Conservation (phyloP, 1,140 invertebrate species). For the Rhyacophila brunnea region DNA sequence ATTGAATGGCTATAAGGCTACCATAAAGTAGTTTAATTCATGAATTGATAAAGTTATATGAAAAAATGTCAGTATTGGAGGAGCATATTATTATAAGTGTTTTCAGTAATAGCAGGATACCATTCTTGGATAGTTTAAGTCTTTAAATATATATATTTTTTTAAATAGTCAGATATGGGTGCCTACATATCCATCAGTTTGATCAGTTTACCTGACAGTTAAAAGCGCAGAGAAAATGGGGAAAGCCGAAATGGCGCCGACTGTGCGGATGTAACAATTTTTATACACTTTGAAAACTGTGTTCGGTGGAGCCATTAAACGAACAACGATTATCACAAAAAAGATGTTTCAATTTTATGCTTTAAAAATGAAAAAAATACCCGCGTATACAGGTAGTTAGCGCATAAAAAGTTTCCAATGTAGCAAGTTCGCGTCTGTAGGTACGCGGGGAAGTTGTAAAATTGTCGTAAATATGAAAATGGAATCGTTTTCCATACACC, state of each 20-base stretch:
- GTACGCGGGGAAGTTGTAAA: slow-evolving; percentile 33
- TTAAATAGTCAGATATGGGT: too few species aligned
- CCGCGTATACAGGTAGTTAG: slow-evolving; percentile 9
- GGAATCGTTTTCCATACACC: slow-evolving; percentile 35
- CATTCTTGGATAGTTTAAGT: too few species aligned
- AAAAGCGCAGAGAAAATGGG: background rate
- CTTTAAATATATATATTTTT: too few species aligned
- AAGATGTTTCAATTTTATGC: slow-evolving; percentile 27
- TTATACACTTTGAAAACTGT: too few species aligned
- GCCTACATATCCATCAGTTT: too few species aligned
- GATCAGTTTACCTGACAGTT: background rate
- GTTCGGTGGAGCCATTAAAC: slow-evolving; percentile 1
- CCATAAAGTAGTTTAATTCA: too few species aligned
- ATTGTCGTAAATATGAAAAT: slow-evolving; percentile 38
- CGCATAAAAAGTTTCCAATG: slow-evolving; percentile 32
- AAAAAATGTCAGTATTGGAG: too few species aligned
- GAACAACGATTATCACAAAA: slow-evolving; percentile 17
- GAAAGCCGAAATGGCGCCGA: background rate
- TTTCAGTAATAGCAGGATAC: too few species aligned
- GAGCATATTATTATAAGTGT: too few species aligned
- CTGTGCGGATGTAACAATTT: slow-evolving; percentile 1
- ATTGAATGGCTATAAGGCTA: too few species aligned
- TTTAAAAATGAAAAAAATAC: slow-evolving; percentile 16
- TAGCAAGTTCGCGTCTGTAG: slow-evolving; percentile 29
- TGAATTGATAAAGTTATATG: too few species aligned